Evolutionary conservation across 2,888 invertebrate species (phyloP).

Genomic region (Volucella bombylans): DNA sequence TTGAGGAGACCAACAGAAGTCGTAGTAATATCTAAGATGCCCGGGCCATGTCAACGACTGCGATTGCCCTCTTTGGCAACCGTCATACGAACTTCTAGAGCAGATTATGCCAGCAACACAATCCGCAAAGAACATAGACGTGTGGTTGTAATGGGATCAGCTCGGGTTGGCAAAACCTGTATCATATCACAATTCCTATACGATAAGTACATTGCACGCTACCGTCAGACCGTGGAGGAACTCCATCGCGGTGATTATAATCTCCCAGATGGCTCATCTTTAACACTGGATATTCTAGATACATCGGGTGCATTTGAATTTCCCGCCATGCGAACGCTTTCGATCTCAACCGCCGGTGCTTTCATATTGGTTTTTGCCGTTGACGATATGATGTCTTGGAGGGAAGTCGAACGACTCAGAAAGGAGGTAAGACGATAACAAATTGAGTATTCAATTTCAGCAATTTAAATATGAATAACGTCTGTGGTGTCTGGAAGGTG

Average conservation of each 20-base stretch:
- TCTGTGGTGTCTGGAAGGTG: not conserved
- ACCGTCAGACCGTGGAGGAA: conserved; percentile 87
- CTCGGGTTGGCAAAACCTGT: conserved; percentile 85
- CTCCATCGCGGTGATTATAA: conserved; percentile 84
- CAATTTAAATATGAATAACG: conserved; percentile 1
- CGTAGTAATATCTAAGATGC: conserved; percentile 61
- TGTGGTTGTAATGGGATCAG: conserved; percentile 82
- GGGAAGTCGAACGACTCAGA: conserved; percentile 84
- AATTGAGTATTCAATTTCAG: conserved; percentile 22
- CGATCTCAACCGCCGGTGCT: conserved; percentile 89
- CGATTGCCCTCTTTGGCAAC: conserved; percentile 78
- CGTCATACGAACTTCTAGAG: conserved; percentile 71
- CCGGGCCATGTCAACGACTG: conserved; percentile 77
- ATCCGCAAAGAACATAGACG: conserved; percentile 79
- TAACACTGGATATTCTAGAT: conserved; percentile 88
- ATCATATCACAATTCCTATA: conserved; percentile 85
- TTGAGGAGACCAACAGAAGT: not conserved
- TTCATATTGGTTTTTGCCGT: conserved; percentile 89
- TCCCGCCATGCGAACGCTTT: conserved; percentile 89
- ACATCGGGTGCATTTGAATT: conserved; percentile 88
- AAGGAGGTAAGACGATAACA: conserved; percentile 80
- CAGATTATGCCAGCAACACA: conserved; percentile 70
- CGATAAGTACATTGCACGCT: conserved; percentile 84
- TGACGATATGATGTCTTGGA: conserved; percentile 85
- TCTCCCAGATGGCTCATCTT: conserved; percentile 82